phyloP scores from a whole-genome alignment of 2,888 invertebrate species.

The Pocota personata region DNA sequence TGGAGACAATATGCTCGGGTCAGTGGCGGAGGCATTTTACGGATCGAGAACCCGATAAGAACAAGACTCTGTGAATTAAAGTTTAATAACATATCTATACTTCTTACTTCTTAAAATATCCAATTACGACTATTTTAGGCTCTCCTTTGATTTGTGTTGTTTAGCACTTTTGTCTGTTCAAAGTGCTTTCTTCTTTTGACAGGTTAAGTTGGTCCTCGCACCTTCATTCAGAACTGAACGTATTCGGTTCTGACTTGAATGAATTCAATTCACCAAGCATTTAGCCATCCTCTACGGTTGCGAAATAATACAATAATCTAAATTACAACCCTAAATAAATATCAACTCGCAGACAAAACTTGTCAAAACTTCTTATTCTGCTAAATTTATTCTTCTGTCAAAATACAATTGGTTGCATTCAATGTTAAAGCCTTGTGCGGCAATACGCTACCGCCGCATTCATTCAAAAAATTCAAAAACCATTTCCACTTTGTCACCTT shows the following conservation, averaged over 20 bases:
- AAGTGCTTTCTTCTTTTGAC: not conserved
- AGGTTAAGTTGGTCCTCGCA: not conserved
- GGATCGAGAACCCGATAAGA: too few relatives aligned
- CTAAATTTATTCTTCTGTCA: conserved; percentile 35
- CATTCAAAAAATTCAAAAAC: conserved; percentile 67
- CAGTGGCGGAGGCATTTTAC: too few relatives aligned
- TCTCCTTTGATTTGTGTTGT: not conserved
- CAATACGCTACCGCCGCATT: conserved; percentile 11
- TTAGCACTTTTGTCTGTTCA: not conserved
- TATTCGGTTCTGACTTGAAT: too few relatives aligned
- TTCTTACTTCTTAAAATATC: too few relatives aligned
- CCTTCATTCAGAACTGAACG: too few relatives aligned
- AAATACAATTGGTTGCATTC: conserved; percentile 55
- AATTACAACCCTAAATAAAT: conserved; percentile 64
- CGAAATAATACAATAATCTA: conserved; percentile 49
- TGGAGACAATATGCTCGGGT: too few relatives aligned
- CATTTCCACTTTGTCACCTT: conserved; percentile 80
- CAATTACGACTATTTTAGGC: too few relatives aligned
- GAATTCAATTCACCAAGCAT: not conserved
- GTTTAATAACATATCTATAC: too few relatives aligned
- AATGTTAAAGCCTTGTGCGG: conserved; percentile 17
- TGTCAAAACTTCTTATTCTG: conserved; percentile 61
- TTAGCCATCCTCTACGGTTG: not conserved
- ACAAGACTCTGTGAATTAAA: too few relatives aligned
- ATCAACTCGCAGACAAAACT: conserved; percentile 40